Base-by-base conservation (phyloP, 2,797 vertebrate genomes). In the Mallotus villosus region DNA sequence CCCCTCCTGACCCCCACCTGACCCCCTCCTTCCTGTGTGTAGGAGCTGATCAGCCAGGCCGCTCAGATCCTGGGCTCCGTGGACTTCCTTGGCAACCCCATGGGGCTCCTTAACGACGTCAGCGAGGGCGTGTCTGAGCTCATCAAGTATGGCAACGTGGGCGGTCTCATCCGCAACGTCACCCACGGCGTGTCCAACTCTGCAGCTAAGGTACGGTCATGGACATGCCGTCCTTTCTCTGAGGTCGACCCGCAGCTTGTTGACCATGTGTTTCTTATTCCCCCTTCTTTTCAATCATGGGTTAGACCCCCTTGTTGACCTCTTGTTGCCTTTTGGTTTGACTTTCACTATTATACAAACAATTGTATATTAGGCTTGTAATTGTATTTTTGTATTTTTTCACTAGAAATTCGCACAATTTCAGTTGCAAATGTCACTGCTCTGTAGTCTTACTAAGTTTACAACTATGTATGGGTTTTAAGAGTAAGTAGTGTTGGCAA, bases 151-250 rank as follows among this genome's bases (percentile, higher is more conserved):
- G 98, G 98, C 80, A 99, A 98, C 0, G 96, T 99, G 2, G 94
- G 97, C 4, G 97, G 97, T 22, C 95, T 99, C 55, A 96, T 99
- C 70, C 94, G 97, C 79, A 99, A 97, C 0, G 97, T 99, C 73
- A 98, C 98, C 0, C 97, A 99, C 0, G 98, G 98, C 0, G 97
- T 99, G 4, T 99, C 98, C 60, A 98, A 99, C 88, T 99, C 98
- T 1, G 96, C 98, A 41, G 98, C 98, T 53, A 99, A 99, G 96
- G 98, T 99, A 95, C 1, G 0, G 86, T 12, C 3, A 21, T 27
- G 37, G 21, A 14, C 37, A 32, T 49, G 34, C 16, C 61, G n/a
- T n/a, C 29, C 17, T 34, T 5, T 34, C 27, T 7, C 12, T 51
- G 49, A 14, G 46, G 8, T 49, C 4, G 14, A 49, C 46, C 46